A percentile compares a stretch with the other conserved stretches of the same genome.
phyloP scores from a whole-genome alignment of 2,797 vertebrate species.

The Syndactyla subalaris region DNA sequence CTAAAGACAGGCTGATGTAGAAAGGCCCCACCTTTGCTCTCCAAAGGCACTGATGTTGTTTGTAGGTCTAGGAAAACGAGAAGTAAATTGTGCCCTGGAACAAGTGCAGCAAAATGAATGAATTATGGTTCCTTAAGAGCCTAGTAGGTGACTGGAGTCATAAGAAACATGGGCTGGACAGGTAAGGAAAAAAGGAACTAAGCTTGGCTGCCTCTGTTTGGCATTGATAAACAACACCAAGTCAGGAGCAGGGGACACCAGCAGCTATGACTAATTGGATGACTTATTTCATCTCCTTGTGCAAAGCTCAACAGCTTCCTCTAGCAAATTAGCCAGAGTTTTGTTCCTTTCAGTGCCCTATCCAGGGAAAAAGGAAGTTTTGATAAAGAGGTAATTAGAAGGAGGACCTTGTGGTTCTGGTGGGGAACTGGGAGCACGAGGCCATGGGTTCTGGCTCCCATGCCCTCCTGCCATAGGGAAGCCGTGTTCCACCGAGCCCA shows the following conservation, averaged over 20 bases:
- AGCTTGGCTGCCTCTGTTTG: neutral
- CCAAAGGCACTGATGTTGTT: neutral
- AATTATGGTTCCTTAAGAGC: neutral
- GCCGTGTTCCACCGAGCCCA: neutral
- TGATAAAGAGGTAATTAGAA: neutral
- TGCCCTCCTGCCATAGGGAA: neutral
- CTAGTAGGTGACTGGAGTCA: neutral
- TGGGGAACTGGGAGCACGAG: rapidly evolving
- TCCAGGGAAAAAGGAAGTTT: neutral
- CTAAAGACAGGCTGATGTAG: neutral
- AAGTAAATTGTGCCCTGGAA: neutral
- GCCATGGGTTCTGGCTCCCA: neutral
- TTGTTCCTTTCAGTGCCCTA: neutral
- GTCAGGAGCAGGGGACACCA: neutral
- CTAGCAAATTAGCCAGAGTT: neutral
- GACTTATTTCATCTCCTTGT: neutral
- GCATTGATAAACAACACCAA: neutral
- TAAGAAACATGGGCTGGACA: neutral
- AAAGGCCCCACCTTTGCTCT: neutral
- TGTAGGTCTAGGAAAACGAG: neutral
- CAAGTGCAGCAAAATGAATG: neutral
- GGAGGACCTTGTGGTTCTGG: neutral
- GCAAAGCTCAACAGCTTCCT: neutral
- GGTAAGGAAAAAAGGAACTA: neutral
- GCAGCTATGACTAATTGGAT: neutral